phyloP scores from a whole-genome alignment of 2,888 invertebrate genomes.

The Noctua janthina region DNA sequence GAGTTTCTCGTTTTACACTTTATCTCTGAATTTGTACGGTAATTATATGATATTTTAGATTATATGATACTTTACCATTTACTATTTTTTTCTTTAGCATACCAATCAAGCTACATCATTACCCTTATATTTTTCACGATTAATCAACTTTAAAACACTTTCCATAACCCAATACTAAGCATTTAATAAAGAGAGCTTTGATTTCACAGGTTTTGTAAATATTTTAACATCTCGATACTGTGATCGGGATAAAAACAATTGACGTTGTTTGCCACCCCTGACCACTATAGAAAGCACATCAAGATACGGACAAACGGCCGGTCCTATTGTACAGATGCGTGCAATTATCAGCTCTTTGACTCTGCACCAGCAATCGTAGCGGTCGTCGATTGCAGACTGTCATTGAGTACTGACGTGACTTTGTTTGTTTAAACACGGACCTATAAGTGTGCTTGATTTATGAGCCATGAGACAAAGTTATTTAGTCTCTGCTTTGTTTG shows the following conservation, averaged over 20 bases:
- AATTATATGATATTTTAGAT: too few relatives aligned
- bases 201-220: not conserved
- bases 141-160: not conserved
- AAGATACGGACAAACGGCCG: slow-evolving; percentile 48
- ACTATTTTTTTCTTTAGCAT: not conserved
- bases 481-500: not conserved
- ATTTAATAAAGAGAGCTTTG: not conserved
- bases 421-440: slow-evolving; percentile 30
- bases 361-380: slow-evolving; percentile 54
- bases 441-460: not conserved
- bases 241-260: not conserved
- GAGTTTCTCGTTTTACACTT: not conserved
- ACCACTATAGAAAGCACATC: slow-evolving; percentile 26
- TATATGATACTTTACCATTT: not conserved
- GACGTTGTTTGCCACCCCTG: slow-evolving; percentile 29
- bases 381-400: slow-evolving; percentile 30
- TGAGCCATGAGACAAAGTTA: not conserved
- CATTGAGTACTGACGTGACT: slow-evolving; percentile 15
- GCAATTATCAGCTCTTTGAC: slow-evolving; percentile 70
- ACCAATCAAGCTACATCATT: not conserved
- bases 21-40: not conserved
- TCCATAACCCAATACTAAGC: not conserved
- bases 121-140: not conserved
- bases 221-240: not conserved
- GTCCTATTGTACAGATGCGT: slow-evolving; percentile 62